phyloP scores from a whole-genome alignment of 64 coral and sea anemone species.

The Platygyra sinensis region DNA sequence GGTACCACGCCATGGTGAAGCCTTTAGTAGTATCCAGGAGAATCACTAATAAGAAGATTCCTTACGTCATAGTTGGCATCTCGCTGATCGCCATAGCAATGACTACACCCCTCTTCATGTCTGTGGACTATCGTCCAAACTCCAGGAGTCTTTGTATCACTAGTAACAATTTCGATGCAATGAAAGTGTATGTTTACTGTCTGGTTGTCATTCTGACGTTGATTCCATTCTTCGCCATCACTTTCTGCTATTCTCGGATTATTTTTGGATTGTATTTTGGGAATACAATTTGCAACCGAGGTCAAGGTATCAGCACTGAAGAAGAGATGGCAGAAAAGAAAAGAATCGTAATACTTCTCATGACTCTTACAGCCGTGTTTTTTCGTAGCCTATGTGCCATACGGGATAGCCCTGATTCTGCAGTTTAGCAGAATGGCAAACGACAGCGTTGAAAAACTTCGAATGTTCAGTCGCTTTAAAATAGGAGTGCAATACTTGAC shows the following conservation, averaged over 20 bases:
- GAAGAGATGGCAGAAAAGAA: slow-evolving; percentile 21
- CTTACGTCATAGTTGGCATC: slow-evolving; percentile 45
- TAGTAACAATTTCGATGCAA: background rate
- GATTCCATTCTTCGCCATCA: slow-evolving; percentile 33
- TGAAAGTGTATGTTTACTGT: background rate
- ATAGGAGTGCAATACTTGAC: background rate
- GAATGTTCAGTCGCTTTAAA: background rate
- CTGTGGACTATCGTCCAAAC: slow-evolving; percentile 4
- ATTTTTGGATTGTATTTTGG: slow-evolving; percentile 46
- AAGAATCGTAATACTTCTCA: slow-evolving; percentile 12
- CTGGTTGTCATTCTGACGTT: slow-evolving; percentile 8
- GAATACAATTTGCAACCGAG: slow-evolving; percentile 37
- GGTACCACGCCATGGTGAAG: slow-evolving; percentile 61
- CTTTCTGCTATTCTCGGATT: slow-evolving; percentile 54
- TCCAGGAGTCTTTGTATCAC: background rate
- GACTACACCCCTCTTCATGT: slow-evolving; percentile 9
- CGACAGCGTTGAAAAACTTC: background rate
- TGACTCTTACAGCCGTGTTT: slow-evolving; percentile 22
- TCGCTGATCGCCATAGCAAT: slow-evolving; percentile 32
- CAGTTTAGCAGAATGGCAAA: slow-evolving; percentile 1
- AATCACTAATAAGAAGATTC: slow-evolving; percentile 35
- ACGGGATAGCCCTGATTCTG: slow-evolving; percentile 30
- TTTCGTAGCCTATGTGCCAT: slow-evolving; percentile 36
- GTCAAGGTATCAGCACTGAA: background rate
- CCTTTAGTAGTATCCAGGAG: slow-evolving; percentile 16